Evolutionary conservation across 2,113 vertebrate species (phyloP), one percentile per base, ranked within the genome.

Genomic region (Sigmodon hispidus): DNA sequence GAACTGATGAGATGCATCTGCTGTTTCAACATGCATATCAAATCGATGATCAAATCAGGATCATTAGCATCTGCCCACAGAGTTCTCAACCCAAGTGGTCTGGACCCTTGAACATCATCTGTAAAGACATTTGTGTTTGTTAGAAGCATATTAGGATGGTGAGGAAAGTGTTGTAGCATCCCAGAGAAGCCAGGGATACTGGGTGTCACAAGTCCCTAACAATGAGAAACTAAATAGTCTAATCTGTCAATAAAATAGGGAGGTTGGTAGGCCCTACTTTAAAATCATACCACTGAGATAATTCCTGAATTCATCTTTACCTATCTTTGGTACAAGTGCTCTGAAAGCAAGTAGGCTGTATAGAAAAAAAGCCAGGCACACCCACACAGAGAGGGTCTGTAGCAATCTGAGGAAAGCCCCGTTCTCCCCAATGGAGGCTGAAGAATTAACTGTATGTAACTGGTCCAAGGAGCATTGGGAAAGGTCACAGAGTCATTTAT

Each of bases 391-490:
- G 52, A 10, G 12, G 29, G 55, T 7, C 7, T 6, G 45, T 50
- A 48, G 29, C 3, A 11, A 5, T 26, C n/a, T 17, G 69, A 16
- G 48, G 52, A 24, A 40, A 70, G 70, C 50, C 45, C 55, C 7
- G 0, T 55, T 55, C 80, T 29, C 50, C 1, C 0, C 0, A 3
- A 50, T 17, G 26, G 65, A 52, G 50, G 12, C 0, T 2, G 4
- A 26, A 52, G 36, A 24, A 10, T 50, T 17, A 69, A 52, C 76
- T 76, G 13, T 1, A 19, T 0, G 26, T 7, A 50, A 63, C 19
- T 1, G 3, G 6, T 75, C 5, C 52, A 61, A 67, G 67, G 0
- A 2, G 11, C 8, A 22, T 17, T n/a, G n/a, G 7, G 1, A 4
- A 9, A n/a, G 31, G 65, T 12, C 11, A 67, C 36, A 48, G 65